Conservation (phyloP, 1,140 invertebrate genomes). For the Tachypleus tridentatus region DNA sequence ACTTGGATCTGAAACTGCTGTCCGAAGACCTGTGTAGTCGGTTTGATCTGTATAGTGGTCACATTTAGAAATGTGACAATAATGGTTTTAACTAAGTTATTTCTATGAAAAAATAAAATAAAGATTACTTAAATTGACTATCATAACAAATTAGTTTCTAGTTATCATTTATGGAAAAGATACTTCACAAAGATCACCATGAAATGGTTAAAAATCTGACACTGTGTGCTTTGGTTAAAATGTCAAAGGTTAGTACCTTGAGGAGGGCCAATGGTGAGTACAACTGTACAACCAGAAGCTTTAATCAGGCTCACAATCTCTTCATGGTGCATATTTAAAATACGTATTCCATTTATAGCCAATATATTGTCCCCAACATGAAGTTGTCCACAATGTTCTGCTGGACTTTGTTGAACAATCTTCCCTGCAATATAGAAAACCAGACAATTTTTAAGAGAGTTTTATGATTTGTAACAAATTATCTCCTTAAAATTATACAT, state of each 20-base stretch:
- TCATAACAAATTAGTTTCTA: background rate
- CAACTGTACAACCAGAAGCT: constrained; percentile 84
- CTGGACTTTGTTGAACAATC: constrained; percentile 88
- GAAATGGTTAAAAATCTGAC: background rate
- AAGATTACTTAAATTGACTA: background rate
- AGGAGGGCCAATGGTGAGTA: constrained; percentile 38
- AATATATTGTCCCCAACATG: constrained; percentile 91
- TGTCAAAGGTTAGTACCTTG: constrained; percentile 2
- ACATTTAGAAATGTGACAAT: background rate
- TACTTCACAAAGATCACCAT: background rate
- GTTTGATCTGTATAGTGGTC: background rate
- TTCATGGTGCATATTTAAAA: constrained; percentile 83
- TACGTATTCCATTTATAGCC: constrained; percentile 87
- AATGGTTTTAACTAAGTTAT: background rate
- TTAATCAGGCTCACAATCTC: constrained; percentile 90
- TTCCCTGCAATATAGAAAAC: constrained; percentile 48
- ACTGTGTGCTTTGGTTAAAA: too few species aligned
- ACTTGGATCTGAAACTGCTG: too few species aligned
- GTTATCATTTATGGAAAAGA: background rate
- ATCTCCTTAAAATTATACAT: too few species aligned
- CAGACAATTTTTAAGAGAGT: background rate
- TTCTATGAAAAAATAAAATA: too few species aligned
- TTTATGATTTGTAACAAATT: too few species aligned
- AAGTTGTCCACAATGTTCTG: constrained; percentile 75
- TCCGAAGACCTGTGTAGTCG: too few species aligned